These are phyloP conservation scores for Pyxicephalus adspersus DNA, from an alignment of 2,113 vertebrate genomes.

Conservation along the genomic window DNA sequence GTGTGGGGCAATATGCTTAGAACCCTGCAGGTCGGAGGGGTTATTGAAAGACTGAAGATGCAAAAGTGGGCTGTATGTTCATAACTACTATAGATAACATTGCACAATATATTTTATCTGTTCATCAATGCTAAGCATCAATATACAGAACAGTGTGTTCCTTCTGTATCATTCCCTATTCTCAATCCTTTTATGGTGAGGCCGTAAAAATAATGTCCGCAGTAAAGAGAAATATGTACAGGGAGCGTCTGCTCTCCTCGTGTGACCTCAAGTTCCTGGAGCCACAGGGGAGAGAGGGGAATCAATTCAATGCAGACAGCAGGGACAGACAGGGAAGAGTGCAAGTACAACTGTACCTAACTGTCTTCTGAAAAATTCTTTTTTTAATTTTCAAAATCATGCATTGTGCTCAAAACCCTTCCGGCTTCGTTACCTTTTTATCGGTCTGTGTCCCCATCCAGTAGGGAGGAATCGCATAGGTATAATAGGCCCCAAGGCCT, in stretches of 20 bases:
- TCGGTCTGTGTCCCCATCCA: no score
- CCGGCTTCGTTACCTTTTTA: no score
- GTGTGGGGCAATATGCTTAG: constrained; percentile 7
- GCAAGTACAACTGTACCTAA: no score
- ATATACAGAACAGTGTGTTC: constrained; percentile 30
- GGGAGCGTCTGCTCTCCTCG: constrained; percentile 53
- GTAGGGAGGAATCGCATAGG: no score
- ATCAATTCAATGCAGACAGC: constrained; percentile 45
- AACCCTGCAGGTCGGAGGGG: not conserved
- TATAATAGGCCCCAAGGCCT: no score
- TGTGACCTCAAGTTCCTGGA: constrained; percentile 49
- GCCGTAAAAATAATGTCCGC: constrained; percentile 49
- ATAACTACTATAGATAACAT: not conserved
- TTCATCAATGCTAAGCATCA: constrained; percentile 26
- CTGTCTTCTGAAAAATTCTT: no score
- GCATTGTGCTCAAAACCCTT: no score
- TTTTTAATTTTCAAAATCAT: no score
- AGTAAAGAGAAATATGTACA: constrained; percentile 47
- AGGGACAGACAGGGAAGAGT: not conserved
- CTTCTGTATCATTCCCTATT: constrained; percentile 10
- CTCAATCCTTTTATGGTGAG: constrained; percentile 49
- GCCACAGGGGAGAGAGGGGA: constrained; percentile 34
- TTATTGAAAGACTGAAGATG: not conserved
- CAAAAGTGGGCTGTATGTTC: not conserved
- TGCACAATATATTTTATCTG: constrained; percentile 16